Evolutionary conservation across 2,797 vertebrate genomes (phyloP).

Genomic region (Myripristis jacobus): DNA sequence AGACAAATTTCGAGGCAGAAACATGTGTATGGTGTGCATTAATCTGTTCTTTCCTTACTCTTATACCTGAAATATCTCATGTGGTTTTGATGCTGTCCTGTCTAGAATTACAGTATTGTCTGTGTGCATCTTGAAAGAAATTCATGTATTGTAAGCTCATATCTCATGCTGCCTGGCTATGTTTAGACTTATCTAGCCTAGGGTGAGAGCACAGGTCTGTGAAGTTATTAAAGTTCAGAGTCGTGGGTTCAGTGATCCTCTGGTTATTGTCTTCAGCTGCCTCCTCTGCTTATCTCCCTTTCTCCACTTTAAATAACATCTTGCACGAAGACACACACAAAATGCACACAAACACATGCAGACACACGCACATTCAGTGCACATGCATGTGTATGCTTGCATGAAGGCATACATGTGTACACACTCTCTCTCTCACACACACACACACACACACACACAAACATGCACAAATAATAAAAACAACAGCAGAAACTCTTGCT

Average conservation of each 20-base stretch:
- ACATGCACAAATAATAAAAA: not conserved
- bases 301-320: slow-evolving; percentile 54
- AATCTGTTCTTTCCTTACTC: slow-evolving; percentile 14
- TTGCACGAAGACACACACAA: slow-evolving; percentile 8
- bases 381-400: not conserved
- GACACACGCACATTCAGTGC: not conserved
- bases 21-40: slow-evolving; percentile 14
- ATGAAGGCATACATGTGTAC: not conserved
- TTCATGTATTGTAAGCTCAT: slow-evolving; percentile 20
- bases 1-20: slow-evolving; percentile 11
- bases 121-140: slow-evolving; percentile 8
- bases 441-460: not conserved
- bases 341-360: not conserved
- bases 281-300: slow-evolving; percentile 60
- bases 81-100: slow-evolving; percentile 20
- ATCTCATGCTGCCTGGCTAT: slow-evolving; percentile 44
- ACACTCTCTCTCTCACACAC: not conserved
- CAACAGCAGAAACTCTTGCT: slow-evolving; percentile 15
- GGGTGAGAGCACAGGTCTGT: slow-evolving; percentile 54
- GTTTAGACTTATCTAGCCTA: slow-evolving; percentile 58
- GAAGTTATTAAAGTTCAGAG: slow-evolving; percentile 71
- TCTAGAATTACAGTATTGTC: not conserved
- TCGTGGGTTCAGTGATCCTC: slow-evolving; percentile 59
- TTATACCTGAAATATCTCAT: not conserved
- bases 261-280: slow-evolving; percentile 63